Conservation (phyloP, 2,113 vertebrate genomes). For the Hylia prasina region DNA sequence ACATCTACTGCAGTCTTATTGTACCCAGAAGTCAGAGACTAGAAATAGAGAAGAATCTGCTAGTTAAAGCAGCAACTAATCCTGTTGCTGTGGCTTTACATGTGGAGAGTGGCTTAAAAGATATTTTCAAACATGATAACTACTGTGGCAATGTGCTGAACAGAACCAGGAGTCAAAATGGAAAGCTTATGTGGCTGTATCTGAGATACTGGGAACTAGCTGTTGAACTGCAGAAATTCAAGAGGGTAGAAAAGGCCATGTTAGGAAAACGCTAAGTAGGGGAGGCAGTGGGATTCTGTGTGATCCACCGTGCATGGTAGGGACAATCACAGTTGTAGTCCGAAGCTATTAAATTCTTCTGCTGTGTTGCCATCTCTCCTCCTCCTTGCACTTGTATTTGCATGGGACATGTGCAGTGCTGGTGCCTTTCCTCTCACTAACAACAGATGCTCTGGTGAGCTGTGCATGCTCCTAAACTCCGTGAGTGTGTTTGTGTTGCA, state of each 20-base stretch:
- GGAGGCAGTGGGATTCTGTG: background rate
- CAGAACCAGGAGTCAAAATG: constrained; percentile 83
- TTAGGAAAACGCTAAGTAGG: constrained; percentile 50
- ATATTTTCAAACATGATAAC: constrained; percentile 92
- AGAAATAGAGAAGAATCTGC: constrained; percentile 86
- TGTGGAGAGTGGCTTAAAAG: constrained; percentile 81
- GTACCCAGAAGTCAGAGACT: constrained; percentile 76
- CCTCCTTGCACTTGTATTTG: background rate
- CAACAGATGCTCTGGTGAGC: background rate
- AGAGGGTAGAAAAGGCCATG: constrained; percentile 78
- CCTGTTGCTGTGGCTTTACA: constrained; percentile 74
- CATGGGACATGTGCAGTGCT: background rate
- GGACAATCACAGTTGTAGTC: background rate
- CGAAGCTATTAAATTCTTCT: background rate
- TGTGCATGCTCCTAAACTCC: background rate
- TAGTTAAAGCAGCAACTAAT: constrained; percentile 80
- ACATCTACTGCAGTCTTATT: constrained; percentile 86
- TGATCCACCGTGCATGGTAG: background rate
- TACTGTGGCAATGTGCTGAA: constrained; percentile 85
- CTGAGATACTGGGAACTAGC: constrained; percentile 89
- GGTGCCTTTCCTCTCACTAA: constrained; percentile 30
- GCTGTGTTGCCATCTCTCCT: background rate
- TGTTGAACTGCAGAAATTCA: constrained; percentile 82
- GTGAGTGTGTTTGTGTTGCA: background rate
- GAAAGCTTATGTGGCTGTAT: constrained; percentile 95